Evolutionary conservation across 2,888 invertebrate genomes (phyloP), one percentile per base, ranked within the genome.

Genomic region (Plusia festucae): DNA sequence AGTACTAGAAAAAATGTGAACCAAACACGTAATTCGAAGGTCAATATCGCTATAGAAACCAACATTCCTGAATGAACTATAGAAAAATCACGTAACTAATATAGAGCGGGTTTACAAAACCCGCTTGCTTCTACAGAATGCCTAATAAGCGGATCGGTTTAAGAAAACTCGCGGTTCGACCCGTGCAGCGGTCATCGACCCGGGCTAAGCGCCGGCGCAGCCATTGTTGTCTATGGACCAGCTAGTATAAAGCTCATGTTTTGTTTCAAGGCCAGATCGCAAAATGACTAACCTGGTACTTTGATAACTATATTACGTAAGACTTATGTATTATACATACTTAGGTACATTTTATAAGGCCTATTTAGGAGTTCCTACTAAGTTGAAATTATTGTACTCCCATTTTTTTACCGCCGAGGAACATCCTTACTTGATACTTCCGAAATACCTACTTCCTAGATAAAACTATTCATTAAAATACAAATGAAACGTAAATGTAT

Each of bases 121-220:
- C 72, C 76, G 86, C 83, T 88, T 60, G 68, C 65, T 65, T 67
- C 88, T 86, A 86, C 86, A 89, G 90, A 91, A 91, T 92, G 89
- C 91, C 90, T 93, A 92, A 93, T 92, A 93, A 91, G 91, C 89
- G 87, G 91, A 91, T 93, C 90, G 89, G 90, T 92, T 93, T 91
- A 93, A 92, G 91, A 92, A 92, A 93, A 91, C 91, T 90, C 90
- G 90, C 90, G 89, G 89, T 88, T 90, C 90, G 91, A 91, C 92
- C 92, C 90, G 90, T 83, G 87, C 66, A 78, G 83, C 83, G 93
- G 90, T 93, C 93, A 88, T 72, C 82, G 91, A 89, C 91, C 78
- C 78, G 69, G 88, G 88, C 88, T 87, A 86, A 89, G 91, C 92
- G 91, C 91, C 91, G 87, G 91, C 91, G 91, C 92, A 91, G 84